Evolutionary conservation across 2,888 invertebrate species (phyloP).

Genomic region (Caenorhabditis virilis): DNA sequence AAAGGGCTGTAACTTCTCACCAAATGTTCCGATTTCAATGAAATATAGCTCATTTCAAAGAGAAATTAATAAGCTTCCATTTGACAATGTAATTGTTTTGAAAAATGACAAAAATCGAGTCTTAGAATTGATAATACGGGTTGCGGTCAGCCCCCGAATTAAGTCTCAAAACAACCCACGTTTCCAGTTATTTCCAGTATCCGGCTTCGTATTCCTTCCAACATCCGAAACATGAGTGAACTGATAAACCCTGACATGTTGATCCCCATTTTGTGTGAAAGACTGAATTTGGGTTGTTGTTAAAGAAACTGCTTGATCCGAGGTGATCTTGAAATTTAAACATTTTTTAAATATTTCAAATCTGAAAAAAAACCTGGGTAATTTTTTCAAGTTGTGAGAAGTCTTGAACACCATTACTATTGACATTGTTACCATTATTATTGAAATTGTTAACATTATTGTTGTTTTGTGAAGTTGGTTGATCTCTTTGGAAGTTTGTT

Average conservation of each 20-base stretch:
- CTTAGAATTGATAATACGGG: not conserved
- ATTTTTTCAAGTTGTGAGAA: conserved; percentile 18
- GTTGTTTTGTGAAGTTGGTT: conserved; percentile 2
- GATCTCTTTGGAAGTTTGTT: conserved; percentile 7
- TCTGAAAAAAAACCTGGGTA: too few species aligned
- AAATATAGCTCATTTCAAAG: too few species aligned
- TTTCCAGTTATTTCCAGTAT: conserved; percentile 44
- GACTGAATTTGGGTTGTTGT: conserved; percentile 46
- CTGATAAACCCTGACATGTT: conserved; percentile 46
- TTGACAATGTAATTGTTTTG: too few species aligned
- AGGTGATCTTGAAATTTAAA: conserved; percentile 34
- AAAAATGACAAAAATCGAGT: not conserved
- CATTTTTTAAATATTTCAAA: not conserved
- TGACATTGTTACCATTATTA: too few species aligned
- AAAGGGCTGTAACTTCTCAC: too few species aligned
- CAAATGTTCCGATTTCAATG: too few species aligned
- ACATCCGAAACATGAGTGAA: conserved; percentile 52
- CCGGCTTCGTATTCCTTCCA: conserved; percentile 42
- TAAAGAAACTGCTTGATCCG: conserved; percentile 41
- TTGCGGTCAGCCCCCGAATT: too few species aligned
- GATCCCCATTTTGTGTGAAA: conserved; percentile 42
- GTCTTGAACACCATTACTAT: conserved; percentile 19
- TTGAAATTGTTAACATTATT: too few species aligned
- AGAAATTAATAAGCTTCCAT: too few species aligned
- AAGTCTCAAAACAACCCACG: conserved; percentile 37